These are phyloP conservation scores for Chaenocephalus aceratus DNA, from an alignment of 2,113 vertebrate genomes.

Conservation along the genomic window DNA sequence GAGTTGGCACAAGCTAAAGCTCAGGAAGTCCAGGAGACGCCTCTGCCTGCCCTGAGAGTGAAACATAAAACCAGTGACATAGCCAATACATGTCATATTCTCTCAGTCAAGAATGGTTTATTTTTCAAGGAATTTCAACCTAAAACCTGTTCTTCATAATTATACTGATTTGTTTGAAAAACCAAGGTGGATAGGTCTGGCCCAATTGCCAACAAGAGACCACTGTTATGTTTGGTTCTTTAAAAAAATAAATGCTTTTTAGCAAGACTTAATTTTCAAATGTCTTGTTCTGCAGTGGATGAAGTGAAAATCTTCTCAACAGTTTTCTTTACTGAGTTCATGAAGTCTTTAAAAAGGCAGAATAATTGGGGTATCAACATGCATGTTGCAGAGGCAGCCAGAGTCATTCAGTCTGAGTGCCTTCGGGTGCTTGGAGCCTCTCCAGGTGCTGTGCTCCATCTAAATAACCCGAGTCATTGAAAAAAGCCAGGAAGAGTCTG, in stretches of 20 bases:
- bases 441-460: constrained; percentile 73
- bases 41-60: constrained; percentile 80
- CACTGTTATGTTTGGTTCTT: constrained; percentile 68
- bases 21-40: constrained; percentile 86
- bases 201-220: constrained; percentile 78
- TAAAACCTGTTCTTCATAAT: constrained; percentile 87
- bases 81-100: constrained; percentile 87
- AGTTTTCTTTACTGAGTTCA: constrained; percentile 3
- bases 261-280: constrained; percentile 50
- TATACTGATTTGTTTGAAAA: constrained; percentile 85
- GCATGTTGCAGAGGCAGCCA: constrained; percentile 46
- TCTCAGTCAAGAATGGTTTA: constrained; percentile 83
- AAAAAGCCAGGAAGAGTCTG: constrained; percentile 57
- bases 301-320: constrained; percentile 35
- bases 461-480: constrained; percentile 64
- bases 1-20: constrained; percentile 82
- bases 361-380: constrained; percentile 36
- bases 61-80: constrained; percentile 86
- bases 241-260: constrained; percentile 62
- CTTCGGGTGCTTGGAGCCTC: constrained; percentile 66
- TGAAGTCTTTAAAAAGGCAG: constrained; percentile 37
- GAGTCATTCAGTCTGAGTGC: constrained; percentile 53
- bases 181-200: constrained; percentile 73
- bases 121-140: constrained; percentile 86
- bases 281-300: constrained; percentile 51